These are phyloP conservation scores for Anoura caudifer DNA, from an alignment of 2,113 vertebrate genomes.

Conservation along the genomic window DNA sequence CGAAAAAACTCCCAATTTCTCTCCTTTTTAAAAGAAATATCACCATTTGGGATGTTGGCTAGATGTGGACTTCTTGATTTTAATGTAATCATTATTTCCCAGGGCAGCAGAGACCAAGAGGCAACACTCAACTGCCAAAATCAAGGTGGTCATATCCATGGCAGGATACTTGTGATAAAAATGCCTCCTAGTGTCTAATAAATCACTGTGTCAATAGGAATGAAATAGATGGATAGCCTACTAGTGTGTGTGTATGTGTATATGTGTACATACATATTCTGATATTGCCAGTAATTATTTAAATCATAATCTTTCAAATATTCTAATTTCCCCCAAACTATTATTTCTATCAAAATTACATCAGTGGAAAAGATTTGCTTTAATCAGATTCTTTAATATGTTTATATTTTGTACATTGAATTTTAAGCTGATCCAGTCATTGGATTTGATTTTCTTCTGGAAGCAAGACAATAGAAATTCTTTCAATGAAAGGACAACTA, in stretches of 20 bases:
- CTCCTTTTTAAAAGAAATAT: not conserved
- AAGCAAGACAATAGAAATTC: not conserved
- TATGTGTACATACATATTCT: not conserved
- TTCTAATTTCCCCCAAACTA: not conserved
- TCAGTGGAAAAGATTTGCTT: not conserved
- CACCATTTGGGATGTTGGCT: not conserved
- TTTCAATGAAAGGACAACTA: not conserved
- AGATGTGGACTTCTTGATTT: not conserved
- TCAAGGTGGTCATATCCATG: not conserved
- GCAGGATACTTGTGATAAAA: not conserved
- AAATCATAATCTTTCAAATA: not conserved
- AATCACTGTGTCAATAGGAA: not conserved
- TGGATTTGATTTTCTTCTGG: not conserved
- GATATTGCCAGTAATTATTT: not conserved
- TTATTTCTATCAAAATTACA: not conserved
- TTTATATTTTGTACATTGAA: not conserved
- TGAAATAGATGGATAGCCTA: not conserved
- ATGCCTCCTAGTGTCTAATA: not conserved
- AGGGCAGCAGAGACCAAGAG: not conserved
- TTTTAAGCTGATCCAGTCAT: not conserved
- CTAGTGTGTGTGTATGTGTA: not conserved
- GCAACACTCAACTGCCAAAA: not conserved
- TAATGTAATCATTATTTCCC: not conserved
- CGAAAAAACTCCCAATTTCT: not conserved
- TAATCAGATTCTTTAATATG: not conserved